Base-by-base conservation (phyloP, 1,140 invertebrate genomes). In the Homalodisca vitripennis region DNA sequence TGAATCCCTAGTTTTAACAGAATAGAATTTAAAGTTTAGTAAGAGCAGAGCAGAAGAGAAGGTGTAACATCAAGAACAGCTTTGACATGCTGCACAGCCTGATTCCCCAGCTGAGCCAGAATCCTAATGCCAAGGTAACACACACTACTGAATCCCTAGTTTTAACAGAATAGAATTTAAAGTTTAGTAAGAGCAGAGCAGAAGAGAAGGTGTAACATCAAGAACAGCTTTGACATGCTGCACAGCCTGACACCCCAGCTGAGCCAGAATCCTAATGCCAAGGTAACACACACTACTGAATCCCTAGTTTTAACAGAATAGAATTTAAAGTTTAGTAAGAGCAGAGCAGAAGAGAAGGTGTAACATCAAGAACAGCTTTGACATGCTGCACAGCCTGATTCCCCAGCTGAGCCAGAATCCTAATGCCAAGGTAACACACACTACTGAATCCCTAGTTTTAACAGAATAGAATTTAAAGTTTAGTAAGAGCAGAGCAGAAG, bases 121-220 rank as follows among this genome's bases (percentile, higher is more conserved):
- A 94, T 82, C 91, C 94, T 3, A 94, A 91, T 78, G 87, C 92
- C 0, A 98, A 98, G 84, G 90, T 93, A 79, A 83, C 80, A 72
- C 26, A 67, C n/a, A n/a, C n/a, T n/a, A n/a, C n/a, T n/a, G n/a
- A n/a, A n/a, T n/a, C n/a, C n/a, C n/a, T n/a, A n/a, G n/a, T n/a
- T n/a, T n/a, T n/a, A n/a, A n/a, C n/a, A n/a, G n/a, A n/a, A n/a
- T n/a, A n/a, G n/a, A n/a, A n/a, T n/a, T n/a, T n/a, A n/a, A n/a
- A n/a, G n/a, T n/a, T n/a, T n/a, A n/a, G 93, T 98, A 70, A 95
- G 98, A 79, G 95, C 97, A 0, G 98, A 99, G 79, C 97, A 99
- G 82, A 99, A 99, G 79, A 86, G 98, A 32, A 86, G 97, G 46
- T 97, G 94, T 78, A 98, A 98, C 78, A 98, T 98, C 72, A 98